Percentiles rank a stretch among this genome's conserved stretches.
Evolutionary conservation across 1,140 invertebrate species (phyloP).

Genomic region (Pinna nobilis): DNA sequence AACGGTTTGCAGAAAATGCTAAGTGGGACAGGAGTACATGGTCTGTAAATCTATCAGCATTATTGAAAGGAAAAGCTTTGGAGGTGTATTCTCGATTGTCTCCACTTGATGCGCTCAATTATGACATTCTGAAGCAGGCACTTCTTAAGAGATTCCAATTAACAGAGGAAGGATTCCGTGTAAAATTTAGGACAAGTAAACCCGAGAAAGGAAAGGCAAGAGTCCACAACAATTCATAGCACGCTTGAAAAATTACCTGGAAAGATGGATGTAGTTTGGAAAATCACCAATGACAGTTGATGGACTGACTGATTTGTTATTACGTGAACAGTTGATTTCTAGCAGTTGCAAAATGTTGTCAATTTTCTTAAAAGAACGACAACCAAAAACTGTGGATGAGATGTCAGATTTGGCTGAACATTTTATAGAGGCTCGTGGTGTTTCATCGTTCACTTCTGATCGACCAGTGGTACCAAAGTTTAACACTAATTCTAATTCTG

Average conservation of each 20-base stretch:
- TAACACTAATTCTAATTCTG: neutral
- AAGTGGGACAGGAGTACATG: constrained; percentile 2
- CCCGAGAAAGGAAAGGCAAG: constrained; percentile 27
- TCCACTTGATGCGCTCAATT: neutral
- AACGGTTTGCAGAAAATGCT: constrained; percentile 21
- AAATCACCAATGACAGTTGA: neutral
- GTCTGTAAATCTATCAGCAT: constrained; percentile 9
- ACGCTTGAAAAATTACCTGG: constrained; percentile 11
- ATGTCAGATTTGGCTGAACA: constrained; percentile 21
- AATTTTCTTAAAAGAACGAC: constrained; percentile 21
- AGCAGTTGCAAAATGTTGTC: neutral
- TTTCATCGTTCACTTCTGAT: neutral
- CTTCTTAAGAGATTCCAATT: constrained; percentile 18
- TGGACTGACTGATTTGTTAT: constrained; percentile 15
- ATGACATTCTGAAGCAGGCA: constrained; percentile 10
- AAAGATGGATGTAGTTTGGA: constrained; percentile 11
- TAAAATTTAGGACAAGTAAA: constrained; percentile 18
- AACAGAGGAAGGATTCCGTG: constrained; percentile 10
- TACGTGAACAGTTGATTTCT: constrained; percentile 17
- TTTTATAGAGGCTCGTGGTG: constrained; percentile 20
- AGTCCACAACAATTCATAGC: constrained; percentile 22
- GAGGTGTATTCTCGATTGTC: constrained; percentile 15
- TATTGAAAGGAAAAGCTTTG: constrained; percentile 14
- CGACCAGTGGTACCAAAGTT: neutral
- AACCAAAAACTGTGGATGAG: constrained; percentile 8